phyloP scores from a whole-genome alignment of 2,113 vertebrate species.

The Nansenia antarctica region DNA sequence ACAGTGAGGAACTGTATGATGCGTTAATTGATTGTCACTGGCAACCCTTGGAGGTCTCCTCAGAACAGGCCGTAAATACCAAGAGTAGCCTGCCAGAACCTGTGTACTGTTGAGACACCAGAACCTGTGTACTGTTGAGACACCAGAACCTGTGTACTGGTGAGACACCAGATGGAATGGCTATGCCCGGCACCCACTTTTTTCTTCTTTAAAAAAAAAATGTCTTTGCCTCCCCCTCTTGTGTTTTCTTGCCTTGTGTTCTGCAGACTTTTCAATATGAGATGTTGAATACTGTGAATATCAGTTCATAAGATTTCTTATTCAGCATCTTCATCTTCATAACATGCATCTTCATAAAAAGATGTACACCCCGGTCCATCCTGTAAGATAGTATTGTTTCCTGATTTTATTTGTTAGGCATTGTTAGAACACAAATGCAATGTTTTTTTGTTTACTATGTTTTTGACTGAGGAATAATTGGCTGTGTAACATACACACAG shows the following conservation, averaged over 20 bases:
- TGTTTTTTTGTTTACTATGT: too few species aligned
- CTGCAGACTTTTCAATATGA: too few species aligned
- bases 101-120: constrained; percentile 52
- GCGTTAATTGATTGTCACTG: constrained; percentile 89
- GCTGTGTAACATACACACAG: too few species aligned
- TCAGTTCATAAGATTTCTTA: background rate
- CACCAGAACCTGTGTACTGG: constrained; percentile 58
- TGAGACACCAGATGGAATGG: constrained; percentile 21
- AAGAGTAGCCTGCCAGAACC: constrained; percentile 53
- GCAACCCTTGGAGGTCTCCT: constrained; percentile 82
- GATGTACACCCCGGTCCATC: background rate
- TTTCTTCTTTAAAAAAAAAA: background rate
- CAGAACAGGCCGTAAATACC: constrained; percentile 71
- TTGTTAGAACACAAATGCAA: background rate
- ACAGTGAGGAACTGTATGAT: constrained; percentile 91
- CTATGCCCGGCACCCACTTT: background rate
- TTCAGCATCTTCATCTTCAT: background rate
- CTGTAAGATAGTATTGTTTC: background rate
- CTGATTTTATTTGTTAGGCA: background rate
- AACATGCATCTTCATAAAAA: background rate
- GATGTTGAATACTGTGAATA: too few species aligned
- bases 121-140: constrained; percentile 57
- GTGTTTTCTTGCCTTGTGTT: too few species aligned
- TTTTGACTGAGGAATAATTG: background rate
- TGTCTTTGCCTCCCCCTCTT: background rate